phyloP scores from a whole-genome alignment of 2,888 invertebrate species.

The Lasioglossum zephyrum region DNA sequence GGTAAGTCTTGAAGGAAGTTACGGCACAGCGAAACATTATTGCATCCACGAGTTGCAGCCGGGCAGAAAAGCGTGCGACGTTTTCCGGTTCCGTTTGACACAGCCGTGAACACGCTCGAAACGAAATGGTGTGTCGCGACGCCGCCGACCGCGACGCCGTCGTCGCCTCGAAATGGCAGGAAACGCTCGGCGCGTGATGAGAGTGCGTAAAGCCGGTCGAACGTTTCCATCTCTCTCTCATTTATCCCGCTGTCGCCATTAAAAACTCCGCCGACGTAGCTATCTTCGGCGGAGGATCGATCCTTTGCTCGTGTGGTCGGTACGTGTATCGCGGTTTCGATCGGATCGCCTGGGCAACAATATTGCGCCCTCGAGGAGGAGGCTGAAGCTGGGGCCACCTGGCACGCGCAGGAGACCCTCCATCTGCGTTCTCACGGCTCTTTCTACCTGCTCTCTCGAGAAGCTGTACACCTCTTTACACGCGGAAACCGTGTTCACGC shows the following conservation, averaged over 20 bases:
- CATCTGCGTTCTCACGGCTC: slow-evolving; percentile 69
- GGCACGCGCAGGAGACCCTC: slow-evolving; percentile 67
- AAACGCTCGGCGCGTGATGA: slow-evolving; percentile 69
- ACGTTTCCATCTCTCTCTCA: slow-evolving; percentile 8
- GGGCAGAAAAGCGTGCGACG: not conserved
- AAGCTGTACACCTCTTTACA: not conserved
- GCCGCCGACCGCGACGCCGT: slow-evolving; percentile 46
- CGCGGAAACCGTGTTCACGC: slow-evolving; percentile 59
- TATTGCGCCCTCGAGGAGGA: slow-evolving; percentile 45
- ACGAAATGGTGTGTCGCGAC: not conserved
- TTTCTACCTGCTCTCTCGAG: slow-evolving; percentile 59
- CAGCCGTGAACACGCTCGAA: slow-evolving; percentile 1
- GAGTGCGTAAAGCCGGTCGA: slow-evolving; percentile 61
- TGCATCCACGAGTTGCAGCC: not conserved
- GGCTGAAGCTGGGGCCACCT: slow-evolving; percentile 60
- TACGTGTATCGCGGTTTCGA: slow-evolving; percentile 63
- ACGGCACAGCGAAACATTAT: not conserved
- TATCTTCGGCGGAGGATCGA: slow-evolving; percentile 63
- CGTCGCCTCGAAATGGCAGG: slow-evolving; percentile 58
- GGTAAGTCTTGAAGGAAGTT: not conserved
- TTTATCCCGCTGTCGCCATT: slow-evolving; percentile 54
- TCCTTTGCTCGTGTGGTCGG: slow-evolving; percentile 21
- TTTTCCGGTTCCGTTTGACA: slow-evolving; percentile 50
- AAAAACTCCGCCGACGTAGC: slow-evolving; percentile 63
- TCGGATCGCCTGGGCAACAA: slow-evolving; percentile 56